These are phyloP conservation scores for Pseudopipra pipra DNA, from an alignment of 2,113 vertebrate genomes.

Conservation along the genomic window DNA sequence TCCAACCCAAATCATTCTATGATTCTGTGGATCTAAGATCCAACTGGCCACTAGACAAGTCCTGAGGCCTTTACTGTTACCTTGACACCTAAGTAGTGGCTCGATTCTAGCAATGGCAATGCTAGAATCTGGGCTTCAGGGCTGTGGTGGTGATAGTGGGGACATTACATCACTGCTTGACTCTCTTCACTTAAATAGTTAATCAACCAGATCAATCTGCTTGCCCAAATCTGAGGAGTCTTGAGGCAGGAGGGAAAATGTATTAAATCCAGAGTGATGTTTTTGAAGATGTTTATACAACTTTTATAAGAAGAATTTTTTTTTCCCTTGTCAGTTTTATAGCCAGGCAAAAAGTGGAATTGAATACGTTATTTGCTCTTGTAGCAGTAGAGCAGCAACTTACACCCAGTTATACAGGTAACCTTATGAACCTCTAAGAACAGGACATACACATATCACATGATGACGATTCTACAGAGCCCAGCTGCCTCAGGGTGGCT, in stretches of 20 bases:
- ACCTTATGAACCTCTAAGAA: background rate
- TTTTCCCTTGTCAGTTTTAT: background rate
- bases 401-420: background rate
- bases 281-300: background rate
- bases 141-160: background rate
- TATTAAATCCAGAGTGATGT: background rate
- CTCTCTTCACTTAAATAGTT: background rate
- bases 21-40: background rate
- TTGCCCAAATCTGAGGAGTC: background rate
- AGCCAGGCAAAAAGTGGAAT: background rate
- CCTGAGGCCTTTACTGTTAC: background rate
- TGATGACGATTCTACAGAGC: background rate
- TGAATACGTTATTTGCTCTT: background rate
- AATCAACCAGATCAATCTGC: background rate
- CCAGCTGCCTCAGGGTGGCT: background rate
- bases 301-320: background rate
- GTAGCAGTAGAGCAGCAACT: background rate
- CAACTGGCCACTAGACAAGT: background rate
- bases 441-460: background rate
- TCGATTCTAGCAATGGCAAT: background rate
- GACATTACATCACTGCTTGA: background rate
- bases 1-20: background rate
- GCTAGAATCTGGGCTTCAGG: too few species aligned
- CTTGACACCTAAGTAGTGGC: background rate
- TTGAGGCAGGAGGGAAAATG: background rate